phyloP scores from a whole-genome alignment of 2,113 vertebrate species.

The Dicrurus megarhynchus region DNA sequence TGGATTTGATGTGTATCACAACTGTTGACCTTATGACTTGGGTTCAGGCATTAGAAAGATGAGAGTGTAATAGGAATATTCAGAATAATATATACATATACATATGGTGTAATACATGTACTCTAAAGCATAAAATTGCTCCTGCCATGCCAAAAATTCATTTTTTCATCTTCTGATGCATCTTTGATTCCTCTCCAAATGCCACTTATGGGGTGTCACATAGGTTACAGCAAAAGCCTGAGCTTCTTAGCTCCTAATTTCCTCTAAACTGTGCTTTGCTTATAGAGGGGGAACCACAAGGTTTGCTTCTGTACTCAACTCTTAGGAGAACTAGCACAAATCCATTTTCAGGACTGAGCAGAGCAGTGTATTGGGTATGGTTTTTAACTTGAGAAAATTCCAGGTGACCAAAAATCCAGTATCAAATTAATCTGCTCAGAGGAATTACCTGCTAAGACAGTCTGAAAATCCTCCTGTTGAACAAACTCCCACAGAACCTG shows the following conservation, averaged over 20 bases:
- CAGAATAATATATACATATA: accelerated
- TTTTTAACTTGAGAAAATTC: neutral
- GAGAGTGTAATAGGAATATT: neutral
- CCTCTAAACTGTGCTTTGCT: neutral
- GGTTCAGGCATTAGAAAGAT: neutral
- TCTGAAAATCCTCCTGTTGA: neutral
- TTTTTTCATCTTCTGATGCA: neutral
- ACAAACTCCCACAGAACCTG: accelerated
- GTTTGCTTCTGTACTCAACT: neutral
- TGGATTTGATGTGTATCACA: neutral
- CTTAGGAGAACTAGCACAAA: neutral
- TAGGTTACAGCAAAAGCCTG: neutral
- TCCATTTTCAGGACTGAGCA: neutral
- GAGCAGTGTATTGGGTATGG: neutral
- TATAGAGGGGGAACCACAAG: neutral
- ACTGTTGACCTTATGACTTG: neutral
- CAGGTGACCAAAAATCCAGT: neutral
- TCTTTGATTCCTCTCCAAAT: neutral
- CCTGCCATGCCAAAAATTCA: neutral
- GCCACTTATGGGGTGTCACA: accelerated
- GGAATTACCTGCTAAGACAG: neutral
- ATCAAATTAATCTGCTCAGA: neutral
- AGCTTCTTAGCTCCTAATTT: neutral
- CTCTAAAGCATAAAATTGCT: neutral
- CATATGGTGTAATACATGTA: accelerated